Conservation (phyloP, 2,797 vertebrate genomes). For the Craterocephalus amniculus region DNA sequence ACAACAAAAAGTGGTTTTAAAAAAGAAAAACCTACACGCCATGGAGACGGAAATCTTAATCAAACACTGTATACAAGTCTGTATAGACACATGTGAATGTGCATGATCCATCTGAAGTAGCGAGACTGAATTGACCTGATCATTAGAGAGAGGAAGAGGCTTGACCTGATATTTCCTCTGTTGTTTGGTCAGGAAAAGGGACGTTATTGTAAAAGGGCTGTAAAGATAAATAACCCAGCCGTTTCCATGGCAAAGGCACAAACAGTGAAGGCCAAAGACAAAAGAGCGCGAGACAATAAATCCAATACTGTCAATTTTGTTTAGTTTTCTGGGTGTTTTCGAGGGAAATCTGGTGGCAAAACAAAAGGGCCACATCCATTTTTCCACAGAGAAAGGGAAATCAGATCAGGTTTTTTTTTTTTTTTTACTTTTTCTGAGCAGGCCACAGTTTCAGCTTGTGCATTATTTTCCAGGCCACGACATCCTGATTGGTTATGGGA, state of each 20-base stretch:
- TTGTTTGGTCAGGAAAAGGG: conserved; percentile 88
- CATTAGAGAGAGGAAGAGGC: conserved; percentile 81
- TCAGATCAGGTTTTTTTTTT: conserved; percentile 71
- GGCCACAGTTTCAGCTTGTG: conserved; percentile 68
- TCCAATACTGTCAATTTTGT: conserved; percentile 89
- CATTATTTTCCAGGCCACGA: conserved; percentile 78
- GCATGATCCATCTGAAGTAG: conserved; percentile 70
- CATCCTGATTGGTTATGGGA: conserved; percentile 80
- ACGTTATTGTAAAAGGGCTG: conserved; percentile 84
- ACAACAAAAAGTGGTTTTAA: conserved; percentile 40
- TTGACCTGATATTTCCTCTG: conserved; percentile 88
- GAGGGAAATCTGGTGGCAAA: conserved; percentile 84
- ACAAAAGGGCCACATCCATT: conserved; percentile 79
- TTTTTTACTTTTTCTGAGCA: conserved; percentile 70
- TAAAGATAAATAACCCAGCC: conserved; percentile 86
- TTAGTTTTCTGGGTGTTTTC: conserved; percentile 87
- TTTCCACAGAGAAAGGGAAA: conserved; percentile 85
- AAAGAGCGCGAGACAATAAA: conserved; percentile 86
- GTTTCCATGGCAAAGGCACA: conserved; percentile 89
- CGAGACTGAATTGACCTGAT: conserved; percentile 78
- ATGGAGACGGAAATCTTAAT: conserved; percentile 59
- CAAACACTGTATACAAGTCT: conserved; percentile 38
- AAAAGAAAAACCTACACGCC: conserved; percentile 37
- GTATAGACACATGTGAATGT: conserved; percentile 50
- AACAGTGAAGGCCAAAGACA: conserved; percentile 81